Evolutionary conservation across 1,140 invertebrate genomes (phyloP).

Genomic region (Andricus grossulariae): DNA sequence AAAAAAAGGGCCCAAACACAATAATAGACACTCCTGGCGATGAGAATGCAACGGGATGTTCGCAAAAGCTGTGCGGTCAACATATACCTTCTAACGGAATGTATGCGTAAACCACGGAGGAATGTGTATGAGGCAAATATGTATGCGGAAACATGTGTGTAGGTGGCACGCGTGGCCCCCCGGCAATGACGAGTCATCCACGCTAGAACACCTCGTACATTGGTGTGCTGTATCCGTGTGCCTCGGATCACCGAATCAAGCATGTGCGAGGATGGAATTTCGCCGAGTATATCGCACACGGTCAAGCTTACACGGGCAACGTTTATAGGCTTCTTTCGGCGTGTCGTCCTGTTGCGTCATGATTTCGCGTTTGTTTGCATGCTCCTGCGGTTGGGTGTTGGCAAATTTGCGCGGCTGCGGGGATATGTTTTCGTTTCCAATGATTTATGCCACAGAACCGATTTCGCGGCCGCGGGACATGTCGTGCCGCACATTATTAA

Average conservation of each 20-base stretch:
- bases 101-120: constrained; percentile 6
- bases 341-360: constrained; percentile 67
- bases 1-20: too few relatives aligned
- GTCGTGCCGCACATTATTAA: constrained; percentile 60
- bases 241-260: constrained; percentile 50
- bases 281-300: constrained; percentile 44
- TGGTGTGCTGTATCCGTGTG: constrained; percentile 49
- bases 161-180: constrained; percentile 72
- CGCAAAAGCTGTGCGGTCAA: background rate
- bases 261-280: constrained; percentile 44
- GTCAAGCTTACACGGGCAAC: constrained; percentile 55
- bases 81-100: background rate
- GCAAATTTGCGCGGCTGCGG: constrained; percentile 74
- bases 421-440: constrained; percentile 76
- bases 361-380: constrained; percentile 75
- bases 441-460: constrained; percentile 74
- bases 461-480: constrained; percentile 57
- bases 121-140: constrained; percentile 33
- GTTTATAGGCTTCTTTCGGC: constrained; percentile 57
- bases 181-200: constrained; percentile 77
- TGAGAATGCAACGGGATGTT: constrained; percentile 1
- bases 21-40: background rate
- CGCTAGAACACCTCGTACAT: constrained; percentile 72
- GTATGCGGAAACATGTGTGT: constrained; percentile 50
- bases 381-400: constrained; percentile 71